Percentiles rank a stretch among this genome's conserved stretches.
These are phyloP conservation scores for Amniataba percoides DNA, from an alignment of 2,797 vertebrate species.

Conservation along the genomic window DNA sequence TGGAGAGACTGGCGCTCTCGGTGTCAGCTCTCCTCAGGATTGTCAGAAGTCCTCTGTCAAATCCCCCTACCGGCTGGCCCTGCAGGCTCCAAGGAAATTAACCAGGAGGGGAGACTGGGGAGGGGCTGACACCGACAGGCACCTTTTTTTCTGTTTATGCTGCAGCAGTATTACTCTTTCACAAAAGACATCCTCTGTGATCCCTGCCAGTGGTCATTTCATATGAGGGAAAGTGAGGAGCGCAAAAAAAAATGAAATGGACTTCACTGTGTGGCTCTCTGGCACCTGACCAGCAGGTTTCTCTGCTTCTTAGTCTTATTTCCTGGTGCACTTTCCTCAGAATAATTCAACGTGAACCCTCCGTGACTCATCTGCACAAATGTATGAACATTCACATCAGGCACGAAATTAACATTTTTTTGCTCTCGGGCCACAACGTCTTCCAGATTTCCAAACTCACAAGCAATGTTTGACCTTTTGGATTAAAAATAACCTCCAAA, in stretches of 20 bases:
- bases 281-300: constrained; percentile 36
- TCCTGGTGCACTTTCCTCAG: constrained; percentile 34
- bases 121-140: constrained; percentile 42
- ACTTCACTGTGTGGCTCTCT: constrained; percentile 29
- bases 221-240: constrained; percentile 38
- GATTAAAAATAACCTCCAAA: constrained; percentile 47
- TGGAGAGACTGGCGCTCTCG: constrained; percentile 65
- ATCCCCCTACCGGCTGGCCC: constrained; percentile 74
- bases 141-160: constrained; percentile 56
- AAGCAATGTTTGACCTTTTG: constrained; percentile 55
- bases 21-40: constrained; percentile 79
- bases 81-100: constrained; percentile 78
- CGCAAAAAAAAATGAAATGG: constrained; percentile 38
- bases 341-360: constrained; percentile 30
- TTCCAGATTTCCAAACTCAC: constrained; percentile 33
- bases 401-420: constrained; percentile 37
- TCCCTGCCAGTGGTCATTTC: constrained; percentile 69
- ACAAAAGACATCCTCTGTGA: constrained; percentile 50
- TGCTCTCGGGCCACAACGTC: constrained; percentile 28
- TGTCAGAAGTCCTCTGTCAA: constrained; percentile 82
- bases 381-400: constrained; percentile 32
- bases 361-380: constrained; percentile 41
- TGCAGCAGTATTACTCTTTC: constrained; percentile 56
- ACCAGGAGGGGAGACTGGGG: constrained; percentile 63
- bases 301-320: constrained; percentile 29